Evolutionary conservation across 2,888 invertebrate genomes (phyloP).

Genomic region (Campaea margaritaria): DNA sequence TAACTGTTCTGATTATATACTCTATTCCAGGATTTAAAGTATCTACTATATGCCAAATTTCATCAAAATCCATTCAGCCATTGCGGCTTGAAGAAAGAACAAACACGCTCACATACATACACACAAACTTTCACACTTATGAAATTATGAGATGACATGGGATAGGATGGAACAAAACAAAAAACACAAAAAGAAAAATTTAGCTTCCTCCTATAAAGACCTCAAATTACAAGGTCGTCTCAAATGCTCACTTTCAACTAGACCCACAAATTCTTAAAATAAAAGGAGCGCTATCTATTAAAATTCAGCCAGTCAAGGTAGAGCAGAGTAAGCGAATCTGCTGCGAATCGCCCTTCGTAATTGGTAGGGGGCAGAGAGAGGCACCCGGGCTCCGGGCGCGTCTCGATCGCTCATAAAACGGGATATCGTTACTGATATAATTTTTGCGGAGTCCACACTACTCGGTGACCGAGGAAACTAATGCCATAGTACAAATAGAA

Average conservation of each 20-base stretch:
- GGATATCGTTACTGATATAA: constrained; percentile 31
- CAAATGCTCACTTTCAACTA: constrained; percentile 4
- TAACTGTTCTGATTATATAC: too few relatives aligned
- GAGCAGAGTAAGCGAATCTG: constrained; percentile 43
- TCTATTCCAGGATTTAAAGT: too few relatives aligned
- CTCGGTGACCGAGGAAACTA: constrained; percentile 24
- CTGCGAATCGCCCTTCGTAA: constrained; percentile 39
- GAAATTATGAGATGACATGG: too few relatives aligned
- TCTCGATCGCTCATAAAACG: constrained; percentile 41
- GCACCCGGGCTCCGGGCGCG: constrained; percentile 7
- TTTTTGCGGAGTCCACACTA: constrained; percentile 32
- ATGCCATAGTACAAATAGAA: too few relatives aligned
- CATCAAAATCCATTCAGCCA: too few relatives aligned
- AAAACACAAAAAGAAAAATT: too few relatives aligned
- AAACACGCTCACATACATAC: too few relatives aligned
- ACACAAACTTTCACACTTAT: too few relatives aligned
- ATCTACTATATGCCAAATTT: too few relatives aligned
- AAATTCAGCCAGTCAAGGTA: constrained; percentile 40
- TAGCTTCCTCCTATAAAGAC: too few relatives aligned
- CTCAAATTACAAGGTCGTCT: constrained; percentile 4
- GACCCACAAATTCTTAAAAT: constrained; percentile 12
- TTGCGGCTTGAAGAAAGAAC: too few relatives aligned
- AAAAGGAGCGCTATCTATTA: constrained; percentile 37
- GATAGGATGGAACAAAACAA: too few relatives aligned
- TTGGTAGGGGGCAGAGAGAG: constrained; percentile 24